Evolutionary conservation across 2,797 vertebrate species (phyloP), one percentile per base, ranked within the genome.

Genomic region (Danio kyathit): DNA sequence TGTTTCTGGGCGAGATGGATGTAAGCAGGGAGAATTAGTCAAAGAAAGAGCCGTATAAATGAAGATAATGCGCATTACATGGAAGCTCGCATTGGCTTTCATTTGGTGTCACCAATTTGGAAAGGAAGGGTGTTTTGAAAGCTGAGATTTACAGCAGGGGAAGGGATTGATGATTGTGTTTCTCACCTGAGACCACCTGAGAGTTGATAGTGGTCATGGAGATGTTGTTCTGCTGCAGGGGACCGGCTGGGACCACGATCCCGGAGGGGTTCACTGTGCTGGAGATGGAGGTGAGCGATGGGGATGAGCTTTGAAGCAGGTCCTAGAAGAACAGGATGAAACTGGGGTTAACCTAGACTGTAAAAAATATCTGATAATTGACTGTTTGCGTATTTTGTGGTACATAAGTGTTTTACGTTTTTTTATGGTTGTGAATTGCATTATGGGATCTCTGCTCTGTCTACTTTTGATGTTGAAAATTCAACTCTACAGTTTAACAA

Each of bases 251-350:
- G 90, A 97, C 95, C 90, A 97, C 95, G 65, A 98, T 97, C 87
- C 97, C 97, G 10, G 96, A 94, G n/a, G 97, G 91, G 41, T 96
- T 97, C 92, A 93, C 94, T 54, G 94, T 92, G 90, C 92, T 95
- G 91, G 97, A 96, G 82, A 97, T 88, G 12, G 96, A 96, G 8
- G 96, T 96, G 94, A 99, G 92, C 52, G 97, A 95, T n/a, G 95
- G 95, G 14, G 98, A 96, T 29, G 97, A 97, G 92, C 93, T 97
- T 94, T 97, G 96, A 92, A 98, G 95, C 92, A 98, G 93, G 90
- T 98, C 97, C 97, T 99, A 87, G 14, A 54, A 11, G 70, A 56
- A 17, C 6, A 73, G 38, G 7, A 41, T 16, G 17, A 40, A 56
- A 16, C 11, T n/a, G n/a, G 29, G 29, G 29, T 29, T 29, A 29